These are phyloP conservation scores for human DNA, from an alignment of 2,113 vertebrate species.

Conservation along the genomic window GRCh38 chr3:24231501-24232000, in stretches of 20 bases:
- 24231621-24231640: not conserved
- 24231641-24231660: not conserved
- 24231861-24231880: not conserved
- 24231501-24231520: not conserved
- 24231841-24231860: not conserved
- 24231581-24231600: not conserved
- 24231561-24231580: not conserved
- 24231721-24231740: accelerated
- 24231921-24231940: not conserved
- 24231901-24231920: not conserved
- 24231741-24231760: accelerated
- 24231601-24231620: not conserved
- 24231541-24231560: not conserved
- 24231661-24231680: not conserved
- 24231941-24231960: not conserved
- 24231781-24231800: not conserved
- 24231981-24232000: not conserved
- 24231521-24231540: not conserved
- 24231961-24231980: not conserved
- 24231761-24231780: no score
- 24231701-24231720: not conserved
- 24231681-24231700: not conserved
- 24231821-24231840: not conserved
- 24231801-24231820: not conserved
- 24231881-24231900: not conserved